Evolutionary conservation across 2,113 vertebrate species (phyloP), one percentile per base, ranked within the genome.

Genomic region (Eretmodus cyanostictus): DNA sequence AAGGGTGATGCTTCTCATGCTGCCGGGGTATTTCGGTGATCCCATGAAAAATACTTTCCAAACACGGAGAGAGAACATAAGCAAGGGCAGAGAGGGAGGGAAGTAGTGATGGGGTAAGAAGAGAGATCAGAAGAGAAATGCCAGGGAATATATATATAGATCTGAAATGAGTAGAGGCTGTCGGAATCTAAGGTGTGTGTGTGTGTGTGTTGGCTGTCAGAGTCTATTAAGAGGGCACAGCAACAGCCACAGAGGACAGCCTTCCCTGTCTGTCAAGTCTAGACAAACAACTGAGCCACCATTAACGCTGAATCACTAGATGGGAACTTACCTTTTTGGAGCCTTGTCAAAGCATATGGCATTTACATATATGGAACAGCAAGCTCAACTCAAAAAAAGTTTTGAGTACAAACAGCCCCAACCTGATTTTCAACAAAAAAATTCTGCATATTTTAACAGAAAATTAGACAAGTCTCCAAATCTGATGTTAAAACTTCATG

Each of bases 71-170:
- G 19, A 81, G 59, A 85, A 45, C 38, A 42, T 8, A 63, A 53
- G 81, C 36, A 55, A 71, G 42, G 29, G 16, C 10, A 78, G 14
- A 68, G 54, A 81, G 55, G 16, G 79, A 61, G 73, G 66, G 54
- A 83, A 29, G 88, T 5, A 42, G 45, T 81, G 83, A 88, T 8
- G 29, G 24, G 42, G 83, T 53, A 53, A 81, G 79, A 86, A 53
- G 81, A 88, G 40, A 83, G 87, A 88, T 86, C 78, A 90, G 91
- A 86, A 22, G 85, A 87, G 73, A 73, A 84, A 91, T 90, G 57
- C 57, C 88, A 59, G 24, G 68, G 73, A 91, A 93, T 96, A 95
- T 93, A 95, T 94, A 95, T 94, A 96, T 94, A 96, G 95, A 93
- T 93, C 79, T 93, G 76, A 94, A 92, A 93, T 82, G 91, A 76